Evolutionary conservation across 2,113 vertebrate genomes (phyloP), one percentile per base, ranked within the genome.

Genomic region (Otocyon megalotis): DNA sequence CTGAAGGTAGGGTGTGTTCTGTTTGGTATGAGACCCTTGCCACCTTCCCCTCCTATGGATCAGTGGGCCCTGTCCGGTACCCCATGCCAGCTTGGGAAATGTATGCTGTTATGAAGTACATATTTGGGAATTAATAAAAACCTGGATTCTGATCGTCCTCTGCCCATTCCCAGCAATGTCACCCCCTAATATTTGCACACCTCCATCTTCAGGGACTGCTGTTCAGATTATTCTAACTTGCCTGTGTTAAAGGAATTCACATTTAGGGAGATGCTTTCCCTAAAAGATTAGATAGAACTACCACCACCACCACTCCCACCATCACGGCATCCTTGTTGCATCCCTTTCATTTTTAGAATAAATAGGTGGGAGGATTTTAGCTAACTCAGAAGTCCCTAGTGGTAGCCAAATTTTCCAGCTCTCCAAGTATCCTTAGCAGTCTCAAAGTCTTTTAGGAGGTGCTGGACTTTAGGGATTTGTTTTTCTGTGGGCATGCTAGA

Each of bases 1-100:
- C 99, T 99, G 92, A 99, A 99, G 99, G 99, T 99, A 98, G 74
- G 83, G 22, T n/a, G 1, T 16, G 24, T 20, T 56, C 43, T 11
- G 4, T 22, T 32, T 62, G 32, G 0, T 0, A 0, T 26, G 30
- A 24, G 8, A 22, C 20, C n/a, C 63, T 37, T 77, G 7, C 24
- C 17, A 37, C 2, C 14, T 32, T 15, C 4, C 5, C 6, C 22
- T n/a, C 15, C 8, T 10, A 1, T 6, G 37, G 56, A 4, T 50
- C 43, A 1, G 54, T 12, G 24, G 43, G 5, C 9, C 50, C 32
- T 6, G 4, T 24, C 2, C 24, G 32, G 15, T 9, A 32, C 60
- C 32, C 28, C 1, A 26, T 0, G 3, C 71, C 65, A 54, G 22
- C 48, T 28, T 1, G 10, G 48, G 54, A 67, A 74, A 35, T 35